Percentiles rank a stretch among this genome's conserved stretches.
Evolutionary conservation across 2,113 vertebrate genomes (phyloP).

Genomic region (Platichthys flesus): DNA sequence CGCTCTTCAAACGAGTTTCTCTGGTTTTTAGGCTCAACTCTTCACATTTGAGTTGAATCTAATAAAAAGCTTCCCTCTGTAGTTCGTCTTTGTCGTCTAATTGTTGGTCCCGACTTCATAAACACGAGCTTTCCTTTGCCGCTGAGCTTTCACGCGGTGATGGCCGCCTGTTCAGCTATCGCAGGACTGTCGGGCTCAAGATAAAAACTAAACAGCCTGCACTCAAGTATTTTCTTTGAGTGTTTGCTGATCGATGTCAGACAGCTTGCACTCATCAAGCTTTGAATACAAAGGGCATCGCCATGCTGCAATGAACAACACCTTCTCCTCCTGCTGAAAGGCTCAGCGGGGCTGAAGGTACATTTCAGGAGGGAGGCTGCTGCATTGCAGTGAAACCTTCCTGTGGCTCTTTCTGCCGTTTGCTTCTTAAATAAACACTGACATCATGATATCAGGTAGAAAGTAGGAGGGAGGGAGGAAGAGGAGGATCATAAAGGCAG

Average conservation of each 20-base stretch:
- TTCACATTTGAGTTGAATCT: neutral
- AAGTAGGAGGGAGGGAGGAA: neutral
- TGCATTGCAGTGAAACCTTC: neutral
- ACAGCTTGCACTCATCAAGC: slow-evolving; percentile 34
- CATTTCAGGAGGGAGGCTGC: neutral
- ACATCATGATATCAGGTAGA: slow-evolving; percentile 3
- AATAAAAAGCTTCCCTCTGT: slow-evolving; percentile 1
- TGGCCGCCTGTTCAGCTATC: slow-evolving; percentile 9
- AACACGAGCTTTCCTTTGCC: slow-evolving; percentile 16
- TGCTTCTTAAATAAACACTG: neutral
- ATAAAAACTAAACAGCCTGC: slow-evolving; percentile 37
- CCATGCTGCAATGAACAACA: neutral
- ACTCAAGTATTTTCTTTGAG: slow-evolving; percentile 6
- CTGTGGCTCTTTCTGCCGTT: neutral
- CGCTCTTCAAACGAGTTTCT: no score
- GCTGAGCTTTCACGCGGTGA: slow-evolving; percentile 22
- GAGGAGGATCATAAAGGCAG: neutral
- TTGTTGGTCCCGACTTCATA: slow-evolving; percentile 27
- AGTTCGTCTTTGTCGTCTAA: slow-evolving; percentile 38
- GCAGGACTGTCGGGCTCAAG: slow-evolving; percentile 31
- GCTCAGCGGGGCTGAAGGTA: neutral
- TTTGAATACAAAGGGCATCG: slow-evolving; percentile 8
- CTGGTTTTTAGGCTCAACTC: no score
- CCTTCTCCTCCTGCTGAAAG: neutral
- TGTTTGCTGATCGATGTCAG: slow-evolving; percentile 21